Evolutionary conservation across 2,888 invertebrate genomes (phyloP).

Genomic region (Beris chalybata): DNA sequence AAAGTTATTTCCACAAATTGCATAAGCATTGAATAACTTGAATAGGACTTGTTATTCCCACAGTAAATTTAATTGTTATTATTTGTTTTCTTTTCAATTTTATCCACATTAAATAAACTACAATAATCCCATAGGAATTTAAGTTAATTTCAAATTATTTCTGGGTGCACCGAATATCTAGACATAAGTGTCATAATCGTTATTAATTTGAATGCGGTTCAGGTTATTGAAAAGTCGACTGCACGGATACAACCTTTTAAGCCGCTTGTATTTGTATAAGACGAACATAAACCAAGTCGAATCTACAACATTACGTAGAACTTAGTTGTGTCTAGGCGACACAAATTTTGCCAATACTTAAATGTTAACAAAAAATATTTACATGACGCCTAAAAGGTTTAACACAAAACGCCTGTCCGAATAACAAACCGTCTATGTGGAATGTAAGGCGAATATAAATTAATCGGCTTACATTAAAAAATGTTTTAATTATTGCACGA

Average conservation of each 20-base stretch:
- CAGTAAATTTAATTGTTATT: no score
- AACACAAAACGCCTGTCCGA: conserved; percentile 27
- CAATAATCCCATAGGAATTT: no score
- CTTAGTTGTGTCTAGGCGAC: neutral
- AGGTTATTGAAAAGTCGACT: conserved; percentile 11
- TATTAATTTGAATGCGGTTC: conserved; percentile 5
- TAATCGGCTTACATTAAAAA: conserved; percentile 9
- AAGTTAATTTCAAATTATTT: conserved; percentile 11
- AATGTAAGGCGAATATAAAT: conserved; percentile 23
- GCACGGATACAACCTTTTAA: no score
- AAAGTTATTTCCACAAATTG: no score
- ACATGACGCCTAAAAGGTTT: conserved; percentile 21
- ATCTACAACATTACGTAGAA: neutral
- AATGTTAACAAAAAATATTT: conserved; percentile 23
- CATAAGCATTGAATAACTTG: no score
- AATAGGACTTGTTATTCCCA: no score
- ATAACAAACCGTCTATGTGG: conserved; percentile 22
- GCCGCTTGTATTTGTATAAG: no score
- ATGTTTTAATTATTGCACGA: conserved; percentile 28
- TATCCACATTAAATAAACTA: no score
- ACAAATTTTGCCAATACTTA: conserved; percentile 7
- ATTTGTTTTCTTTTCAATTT: no score
- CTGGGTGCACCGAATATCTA: conserved; percentile 10
- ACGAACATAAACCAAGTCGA: neutral
- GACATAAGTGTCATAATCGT: conserved; percentile 15